Conservation (phyloP, 2,113 vertebrate species). For the Burhinus bistriatus region DNA sequence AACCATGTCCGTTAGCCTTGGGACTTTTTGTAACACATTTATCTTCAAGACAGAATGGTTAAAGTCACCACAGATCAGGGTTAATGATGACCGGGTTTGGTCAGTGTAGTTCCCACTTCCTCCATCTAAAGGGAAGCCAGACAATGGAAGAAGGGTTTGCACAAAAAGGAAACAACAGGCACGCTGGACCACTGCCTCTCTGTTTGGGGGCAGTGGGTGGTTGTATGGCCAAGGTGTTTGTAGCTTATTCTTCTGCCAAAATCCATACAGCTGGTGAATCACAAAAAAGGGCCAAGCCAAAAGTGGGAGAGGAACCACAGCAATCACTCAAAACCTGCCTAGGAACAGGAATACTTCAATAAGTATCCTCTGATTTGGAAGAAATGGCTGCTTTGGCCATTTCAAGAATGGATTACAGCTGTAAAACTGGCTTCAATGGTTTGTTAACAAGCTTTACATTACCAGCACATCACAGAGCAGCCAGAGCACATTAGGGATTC, state of each 20-base stretch:
- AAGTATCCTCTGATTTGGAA: not conserved
- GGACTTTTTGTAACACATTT: not conserved
- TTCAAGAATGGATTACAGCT: not conserved
- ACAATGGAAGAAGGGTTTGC: not conserved
- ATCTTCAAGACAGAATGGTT: not conserved
- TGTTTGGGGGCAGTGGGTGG: not conserved
- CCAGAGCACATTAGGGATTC: not conserved
- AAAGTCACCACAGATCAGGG: not conserved
- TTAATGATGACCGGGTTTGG: not conserved
- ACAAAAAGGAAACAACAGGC: not conserved
- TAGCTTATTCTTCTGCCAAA: not conserved
- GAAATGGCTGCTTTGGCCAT: not conserved
- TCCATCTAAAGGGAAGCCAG: not conserved
- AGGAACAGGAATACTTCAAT: not conserved
- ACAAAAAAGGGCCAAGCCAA: not conserved
- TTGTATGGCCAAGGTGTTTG: not conserved
- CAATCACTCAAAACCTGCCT: not conserved
- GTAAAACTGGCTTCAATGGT: not conserved
- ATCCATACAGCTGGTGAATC: not conserved
- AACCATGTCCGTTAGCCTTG: not conserved
- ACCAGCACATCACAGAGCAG: not conserved
- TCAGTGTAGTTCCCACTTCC: not conserved
- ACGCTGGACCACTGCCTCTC: not conserved
- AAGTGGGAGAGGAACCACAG: not conserved
- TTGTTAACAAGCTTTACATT: conserved; percentile 6